Conservation (phyloP, 92 coral and sea anemone genomes). For the Epizoanthus scotinus region DNA sequence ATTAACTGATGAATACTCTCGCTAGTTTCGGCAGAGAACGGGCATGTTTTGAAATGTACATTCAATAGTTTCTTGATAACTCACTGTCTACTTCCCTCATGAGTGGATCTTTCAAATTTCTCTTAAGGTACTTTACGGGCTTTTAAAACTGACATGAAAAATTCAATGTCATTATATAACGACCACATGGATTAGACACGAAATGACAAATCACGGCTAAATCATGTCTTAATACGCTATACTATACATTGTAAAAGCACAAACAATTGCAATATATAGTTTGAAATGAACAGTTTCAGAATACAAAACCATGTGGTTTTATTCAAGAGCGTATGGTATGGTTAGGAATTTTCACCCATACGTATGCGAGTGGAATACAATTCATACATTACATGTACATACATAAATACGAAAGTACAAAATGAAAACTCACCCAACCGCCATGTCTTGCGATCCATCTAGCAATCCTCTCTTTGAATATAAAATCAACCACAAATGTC, state of each 20-base stretch:
- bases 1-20: too few relatives aligned
- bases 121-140: too few relatives aligned
- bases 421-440: conserved; percentile 98
- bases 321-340: not conserved
- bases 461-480: conserved; percentile 91
- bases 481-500: conserved; percentile 91
- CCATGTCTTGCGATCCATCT: conserved; percentile 94
- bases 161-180: not conserved
- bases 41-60: too few relatives aligned
- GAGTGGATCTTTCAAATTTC: too few relatives aligned
- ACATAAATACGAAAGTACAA: too few relatives aligned
- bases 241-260: not conserved
- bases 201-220: conserved; percentile 9
- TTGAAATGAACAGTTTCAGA: not conserved
- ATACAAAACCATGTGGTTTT: not conserved
- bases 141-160: not conserved
- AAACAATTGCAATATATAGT: not conserved
- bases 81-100: too few relatives aligned
- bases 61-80: too few relatives aligned
- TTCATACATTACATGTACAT: not conserved
- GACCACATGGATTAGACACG: not conserved
- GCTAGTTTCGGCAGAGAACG: too few relatives aligned
- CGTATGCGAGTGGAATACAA: not conserved
- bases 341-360: not conserved
- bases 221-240: not conserved